These are phyloP conservation scores for Mizuhopecten yessoensis DNA, from an alignment of 1,140 invertebrate genomes.

Conservation along the genomic window DNA sequence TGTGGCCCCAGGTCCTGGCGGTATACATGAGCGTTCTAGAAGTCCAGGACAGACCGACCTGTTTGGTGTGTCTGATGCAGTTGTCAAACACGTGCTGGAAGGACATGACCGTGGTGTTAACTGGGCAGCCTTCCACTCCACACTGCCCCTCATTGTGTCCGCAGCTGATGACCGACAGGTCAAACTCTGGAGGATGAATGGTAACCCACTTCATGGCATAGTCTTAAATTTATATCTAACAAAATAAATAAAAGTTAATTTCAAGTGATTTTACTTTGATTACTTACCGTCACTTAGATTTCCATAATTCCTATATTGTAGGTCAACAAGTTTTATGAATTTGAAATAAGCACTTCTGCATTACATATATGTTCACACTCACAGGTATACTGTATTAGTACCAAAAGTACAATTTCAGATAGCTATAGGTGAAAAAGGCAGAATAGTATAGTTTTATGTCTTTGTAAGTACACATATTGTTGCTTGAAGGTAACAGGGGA, in stretches of 20 bases:
- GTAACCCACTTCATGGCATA: conserved; percentile 85
- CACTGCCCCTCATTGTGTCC: conserved; percentile 96
- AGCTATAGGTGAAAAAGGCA: no score
- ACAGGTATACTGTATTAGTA: not conserved
- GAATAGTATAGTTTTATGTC: not conserved
- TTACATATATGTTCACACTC: not conserved
- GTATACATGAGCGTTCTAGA: conserved; percentile 93
- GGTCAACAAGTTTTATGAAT: no score
- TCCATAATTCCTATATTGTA: no score
- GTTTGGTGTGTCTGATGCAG: conserved; percentile 98
- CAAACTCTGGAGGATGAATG: conserved; percentile 99
- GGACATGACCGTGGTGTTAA: conserved; percentile 94
- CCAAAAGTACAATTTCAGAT: not conserved
- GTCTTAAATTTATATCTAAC: no score
- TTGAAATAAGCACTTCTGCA: no score
- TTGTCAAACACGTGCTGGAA: conserved; percentile 99
- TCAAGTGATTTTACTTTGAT: no score
- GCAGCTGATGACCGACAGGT: conserved; percentile 99
- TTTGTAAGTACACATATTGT: not conserved
- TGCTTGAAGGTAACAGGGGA: not conserved
- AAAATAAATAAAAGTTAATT: no score
- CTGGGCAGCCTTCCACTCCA: conserved; percentile 98
- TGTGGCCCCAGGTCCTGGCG: conserved; percentile 96
- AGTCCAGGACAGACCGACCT: conserved; percentile 95
- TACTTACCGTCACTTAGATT: no score